These are phyloP conservation scores for Scaptodrosophila latifasciaeformis DNA, from an alignment of 2,888 invertebrate species.

Conservation along the genomic window DNA sequence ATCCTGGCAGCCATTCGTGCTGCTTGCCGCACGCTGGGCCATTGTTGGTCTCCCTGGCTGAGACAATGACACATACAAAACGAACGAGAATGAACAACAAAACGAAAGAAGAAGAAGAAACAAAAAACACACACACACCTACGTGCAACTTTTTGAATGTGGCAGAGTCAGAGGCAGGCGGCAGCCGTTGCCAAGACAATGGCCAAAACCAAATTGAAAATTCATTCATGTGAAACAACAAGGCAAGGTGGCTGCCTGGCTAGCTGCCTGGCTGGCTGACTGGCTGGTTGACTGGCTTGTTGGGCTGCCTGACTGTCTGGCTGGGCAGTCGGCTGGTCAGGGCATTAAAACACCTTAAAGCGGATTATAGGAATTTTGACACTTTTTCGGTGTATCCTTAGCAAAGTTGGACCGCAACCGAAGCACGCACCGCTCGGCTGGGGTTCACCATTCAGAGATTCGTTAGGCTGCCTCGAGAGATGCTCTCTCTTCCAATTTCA, in stretches of 20 bases:
- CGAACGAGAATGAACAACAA: not conserved
- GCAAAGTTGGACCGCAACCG: conserved; percentile 20
- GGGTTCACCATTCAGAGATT: conserved; percentile 60
- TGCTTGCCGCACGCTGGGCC: conserved; percentile 55
- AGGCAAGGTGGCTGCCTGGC: conserved; percentile 43
- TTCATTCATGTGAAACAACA: conserved; percentile 67
- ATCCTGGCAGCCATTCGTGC: conserved; percentile 53
- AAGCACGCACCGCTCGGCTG: conserved; percentile 29
- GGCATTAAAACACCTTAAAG: conserved; percentile 68
- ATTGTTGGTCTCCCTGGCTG: conserved; percentile 53
- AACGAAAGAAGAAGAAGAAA: conserved; percentile 1
- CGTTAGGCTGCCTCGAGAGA: conserved; percentile 39
- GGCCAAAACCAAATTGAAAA: conserved; percentile 64
- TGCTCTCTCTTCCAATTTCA: not conserved
- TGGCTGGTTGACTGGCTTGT: not conserved
- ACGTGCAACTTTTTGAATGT: conserved; percentile 63
- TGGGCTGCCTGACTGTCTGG: too few relatives aligned
- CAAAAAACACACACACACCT: conserved; percentile 57
- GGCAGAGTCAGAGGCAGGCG: conserved; percentile 29
- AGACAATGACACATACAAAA: conserved; percentile 59
- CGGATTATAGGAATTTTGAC: conserved; percentile 70
- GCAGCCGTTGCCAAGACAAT: conserved; percentile 62
- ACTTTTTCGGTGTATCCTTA: conserved; percentile 66
- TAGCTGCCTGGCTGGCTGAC: not conserved
- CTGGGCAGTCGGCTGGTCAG: conserved; percentile 29